Evolutionary conservation across 2,888 invertebrate species (phyloP).

Genomic region (Drosophila flavopinicola): DNA sequence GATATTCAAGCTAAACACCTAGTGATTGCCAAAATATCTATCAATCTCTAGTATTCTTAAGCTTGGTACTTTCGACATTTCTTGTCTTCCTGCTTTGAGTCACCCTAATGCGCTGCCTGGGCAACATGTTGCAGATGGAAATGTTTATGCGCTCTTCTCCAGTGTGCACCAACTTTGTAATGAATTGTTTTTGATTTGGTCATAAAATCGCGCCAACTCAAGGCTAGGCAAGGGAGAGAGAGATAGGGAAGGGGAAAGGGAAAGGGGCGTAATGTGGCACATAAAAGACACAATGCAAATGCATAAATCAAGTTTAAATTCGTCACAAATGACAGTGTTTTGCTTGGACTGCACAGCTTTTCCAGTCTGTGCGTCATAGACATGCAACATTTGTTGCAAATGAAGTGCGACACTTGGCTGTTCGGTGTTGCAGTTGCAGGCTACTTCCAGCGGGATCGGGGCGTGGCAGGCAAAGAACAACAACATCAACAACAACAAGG

Average conservation of each 20-base stretch:
- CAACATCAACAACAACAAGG: too few relatives aligned
- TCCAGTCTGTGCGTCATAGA: conserved; percentile 14
- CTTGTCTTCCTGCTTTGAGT: conserved; percentile 2
- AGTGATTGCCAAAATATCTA: too few relatives aligned
- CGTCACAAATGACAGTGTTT: conserved; percentile 55
- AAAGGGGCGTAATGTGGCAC: conserved; percentile 20
- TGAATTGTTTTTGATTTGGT: conserved; percentile 54
- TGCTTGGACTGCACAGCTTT: background rate
- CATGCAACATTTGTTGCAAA: conserved; percentile 75
- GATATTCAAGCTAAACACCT: too few relatives aligned
- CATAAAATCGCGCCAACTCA: conserved; percentile 43
- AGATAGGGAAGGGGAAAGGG: background rate
- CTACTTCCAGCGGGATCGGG: conserved; percentile 10
- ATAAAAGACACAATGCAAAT: conserved; percentile 34
- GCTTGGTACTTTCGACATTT: background rate
- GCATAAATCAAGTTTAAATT: conserved; percentile 71
- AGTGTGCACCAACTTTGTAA: conserved; percentile 28
- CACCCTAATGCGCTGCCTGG: conserved; percentile 11
- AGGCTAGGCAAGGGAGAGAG: background rate
- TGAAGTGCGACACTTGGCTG: conserved; percentile 56
- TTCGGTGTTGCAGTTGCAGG: conserved; percentile 16
- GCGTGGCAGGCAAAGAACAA: conserved; percentile 4
- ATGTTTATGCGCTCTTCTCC: conserved; percentile 26
- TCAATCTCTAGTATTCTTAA: too few relatives aligned
- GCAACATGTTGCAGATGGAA: conserved; percentile 23